Evolutionary conservation across 2,797 vertebrate species (phyloP).

Genomic region (Neomorphus geoffroyi): DNA sequence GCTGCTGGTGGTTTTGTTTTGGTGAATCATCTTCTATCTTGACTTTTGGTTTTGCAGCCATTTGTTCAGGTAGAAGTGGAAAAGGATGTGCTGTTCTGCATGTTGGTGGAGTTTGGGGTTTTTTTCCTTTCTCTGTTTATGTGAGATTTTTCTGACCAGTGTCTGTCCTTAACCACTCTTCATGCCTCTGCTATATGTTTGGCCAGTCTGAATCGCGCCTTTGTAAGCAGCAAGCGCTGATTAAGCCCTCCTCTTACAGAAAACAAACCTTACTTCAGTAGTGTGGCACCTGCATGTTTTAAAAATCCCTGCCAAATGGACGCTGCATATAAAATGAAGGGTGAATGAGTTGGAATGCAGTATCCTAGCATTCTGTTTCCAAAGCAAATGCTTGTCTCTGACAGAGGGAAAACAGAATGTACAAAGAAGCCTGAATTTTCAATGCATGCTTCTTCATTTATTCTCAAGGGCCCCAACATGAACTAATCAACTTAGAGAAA

Average conservation of each 20-base stretch:
- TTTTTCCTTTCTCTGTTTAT: not conserved
- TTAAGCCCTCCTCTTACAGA: not conserved
- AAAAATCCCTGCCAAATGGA: not conserved
- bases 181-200: not conserved
- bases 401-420: not conserved
- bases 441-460: not conserved
- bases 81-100: not conserved
- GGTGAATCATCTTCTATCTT: not conserved
- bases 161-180: not conserved
- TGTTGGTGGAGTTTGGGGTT: not conserved
- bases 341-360: not conserved
- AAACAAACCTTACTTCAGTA: not conserved
- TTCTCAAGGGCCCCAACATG: not conserved
- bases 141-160: not conserved
- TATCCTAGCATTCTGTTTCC: not conserved
- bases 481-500: conserved; percentile 12
- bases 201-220: not conserved
- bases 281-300: not conserved
- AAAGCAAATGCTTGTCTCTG: conserved; percentile 5
- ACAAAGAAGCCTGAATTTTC: conserved; percentile 1
- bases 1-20: not conserved
- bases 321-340: not conserved
- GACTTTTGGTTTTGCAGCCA: not conserved
- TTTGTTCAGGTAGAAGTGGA: not conserved
- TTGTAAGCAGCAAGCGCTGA: not conserved